Evolutionary conservation across 2,888 invertebrate genomes (phyloP).

Genomic region (Scrobipalpa costella): DNA sequence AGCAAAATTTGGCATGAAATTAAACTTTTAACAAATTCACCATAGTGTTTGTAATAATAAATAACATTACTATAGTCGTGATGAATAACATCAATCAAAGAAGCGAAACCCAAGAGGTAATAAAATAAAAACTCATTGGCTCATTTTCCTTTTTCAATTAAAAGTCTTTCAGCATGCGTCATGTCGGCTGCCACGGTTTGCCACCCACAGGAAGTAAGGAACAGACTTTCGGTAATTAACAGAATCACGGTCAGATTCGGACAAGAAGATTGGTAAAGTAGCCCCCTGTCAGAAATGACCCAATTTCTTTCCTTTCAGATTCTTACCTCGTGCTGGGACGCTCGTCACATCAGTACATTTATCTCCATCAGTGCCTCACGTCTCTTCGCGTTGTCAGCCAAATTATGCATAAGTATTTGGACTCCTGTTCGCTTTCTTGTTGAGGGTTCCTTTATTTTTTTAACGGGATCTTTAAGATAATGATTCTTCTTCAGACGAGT

Average conservation of each 20-base stretch:
- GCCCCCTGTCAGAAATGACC: slow-evolving; percentile 16
- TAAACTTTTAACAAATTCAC: not conserved
- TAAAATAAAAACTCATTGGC: slow-evolving; percentile 12
- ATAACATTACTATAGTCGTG: not conserved
- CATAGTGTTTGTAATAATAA: not conserved
- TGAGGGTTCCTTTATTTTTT: slow-evolving; percentile 11
- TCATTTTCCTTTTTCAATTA: slow-evolving; percentile 19
- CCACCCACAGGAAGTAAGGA: slow-evolving; percentile 14
- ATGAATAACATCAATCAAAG: slow-evolving; percentile 18
- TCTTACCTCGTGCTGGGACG: not conserved
- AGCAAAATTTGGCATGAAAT: slow-evolving; percentile 4
- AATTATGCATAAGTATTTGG: slow-evolving; percentile 36
- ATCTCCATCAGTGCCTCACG: slow-evolving; percentile 62
- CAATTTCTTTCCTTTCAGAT: not conserved
- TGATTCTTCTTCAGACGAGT: not conserved
- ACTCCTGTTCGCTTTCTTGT: not conserved
- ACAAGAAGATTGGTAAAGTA: slow-evolving; percentile 14
- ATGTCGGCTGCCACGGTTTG: slow-evolving; percentile 7
- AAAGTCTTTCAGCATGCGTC: slow-evolving; percentile 20
- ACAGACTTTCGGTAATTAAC: slow-evolving; percentile 20
- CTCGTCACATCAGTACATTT: slow-evolving; percentile 58
- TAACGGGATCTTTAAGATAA: not conserved
- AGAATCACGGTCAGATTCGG: slow-evolving; percentile 7
- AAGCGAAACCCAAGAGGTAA: slow-evolving; percentile 2
- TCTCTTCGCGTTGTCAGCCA: slow-evolving; percentile 38